Percentiles rank a stretch among this genome's conserved stretches.
phyloP scores from a whole-genome alignment of 2,113 vertebrate species.

The Steatornis caripensis region DNA sequence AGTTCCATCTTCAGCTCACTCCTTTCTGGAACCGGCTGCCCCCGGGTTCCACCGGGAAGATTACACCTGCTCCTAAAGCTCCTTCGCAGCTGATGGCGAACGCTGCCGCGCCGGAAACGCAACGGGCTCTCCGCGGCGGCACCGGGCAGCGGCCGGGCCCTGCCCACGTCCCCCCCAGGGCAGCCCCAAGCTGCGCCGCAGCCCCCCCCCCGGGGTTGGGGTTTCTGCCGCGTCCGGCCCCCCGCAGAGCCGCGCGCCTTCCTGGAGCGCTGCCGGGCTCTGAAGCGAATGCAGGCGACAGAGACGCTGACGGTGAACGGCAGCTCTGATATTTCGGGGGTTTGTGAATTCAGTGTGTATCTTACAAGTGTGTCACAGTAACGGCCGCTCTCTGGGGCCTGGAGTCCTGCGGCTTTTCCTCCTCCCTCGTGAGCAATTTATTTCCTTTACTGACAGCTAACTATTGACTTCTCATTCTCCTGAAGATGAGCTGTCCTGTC shows the following conservation, averaged over 20 bases:
- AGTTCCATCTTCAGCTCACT: not conserved
- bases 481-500: constrained; percentile 36
- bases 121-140: fast-evolving
- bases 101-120: not conserved
- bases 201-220: not conserved
- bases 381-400: not conserved
- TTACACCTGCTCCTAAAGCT: not conserved
- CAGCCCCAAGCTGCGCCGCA: not conserved
- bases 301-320: not conserved
- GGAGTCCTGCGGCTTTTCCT: not conserved
- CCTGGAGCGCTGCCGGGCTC: not conserved
- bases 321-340: not conserved
- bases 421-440: constrained; percentile 18
- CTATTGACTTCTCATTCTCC: constrained; percentile 36
- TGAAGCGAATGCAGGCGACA: not conserved
- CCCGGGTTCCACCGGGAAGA: not conserved
- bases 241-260: fast-evolving
- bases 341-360: not conserved
- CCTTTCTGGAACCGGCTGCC: not conserved
- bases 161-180: not conserved
- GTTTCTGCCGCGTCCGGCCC: not conserved
- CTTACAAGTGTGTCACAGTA: not conserved
- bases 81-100: fast-evolving
- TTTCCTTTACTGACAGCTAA: constrained; percentile 20
- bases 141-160: not conserved